These are phyloP conservation scores for Athene noctua DNA, from an alignment of 2,113 vertebrate genomes.

Conservation along the genomic window DNA sequence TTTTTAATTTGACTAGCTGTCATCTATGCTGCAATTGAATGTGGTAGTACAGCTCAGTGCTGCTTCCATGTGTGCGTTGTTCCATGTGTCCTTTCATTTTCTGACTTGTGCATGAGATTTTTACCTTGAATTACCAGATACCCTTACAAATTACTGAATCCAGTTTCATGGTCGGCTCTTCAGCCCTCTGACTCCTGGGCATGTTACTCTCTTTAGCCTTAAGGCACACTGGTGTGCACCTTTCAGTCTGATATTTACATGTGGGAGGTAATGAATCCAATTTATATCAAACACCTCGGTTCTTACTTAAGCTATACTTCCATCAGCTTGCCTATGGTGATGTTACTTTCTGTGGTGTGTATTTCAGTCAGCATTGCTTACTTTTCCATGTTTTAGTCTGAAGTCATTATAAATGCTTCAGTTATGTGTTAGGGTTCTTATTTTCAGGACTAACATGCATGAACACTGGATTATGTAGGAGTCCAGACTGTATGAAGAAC, in stretches of 20 bases:
- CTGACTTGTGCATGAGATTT: not conserved
- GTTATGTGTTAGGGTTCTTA: not conserved
- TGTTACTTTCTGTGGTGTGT: not conserved
- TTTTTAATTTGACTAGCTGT: not conserved
- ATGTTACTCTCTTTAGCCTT: not conserved
- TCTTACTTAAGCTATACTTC: not conserved
- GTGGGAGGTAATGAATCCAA: not conserved
- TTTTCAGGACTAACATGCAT: not conserved
- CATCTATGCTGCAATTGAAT: not conserved
- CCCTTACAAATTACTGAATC: not conserved
- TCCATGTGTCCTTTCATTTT: not conserved
- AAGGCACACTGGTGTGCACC: not conserved
- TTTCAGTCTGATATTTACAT: not conserved
- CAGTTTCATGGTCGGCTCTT: not conserved
- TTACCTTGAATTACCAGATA: not conserved
- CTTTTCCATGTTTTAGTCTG: not conserved
- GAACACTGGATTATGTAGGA: not conserved
- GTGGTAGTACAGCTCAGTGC: not conserved
- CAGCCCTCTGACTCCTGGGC: not conserved
- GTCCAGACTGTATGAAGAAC: not conserved
- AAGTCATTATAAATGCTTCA: not conserved
- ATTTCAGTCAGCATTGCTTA: not conserved
- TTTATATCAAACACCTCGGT: not conserved
- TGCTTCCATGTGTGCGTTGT: not conserved
- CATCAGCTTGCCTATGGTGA: not conserved